A percentile compares a stretch with the other conserved stretches of the same genome.
Evolutionary conservation across 2,113 vertebrate species (phyloP).

Genomic region (Hypomesus transpacificus): DNA sequence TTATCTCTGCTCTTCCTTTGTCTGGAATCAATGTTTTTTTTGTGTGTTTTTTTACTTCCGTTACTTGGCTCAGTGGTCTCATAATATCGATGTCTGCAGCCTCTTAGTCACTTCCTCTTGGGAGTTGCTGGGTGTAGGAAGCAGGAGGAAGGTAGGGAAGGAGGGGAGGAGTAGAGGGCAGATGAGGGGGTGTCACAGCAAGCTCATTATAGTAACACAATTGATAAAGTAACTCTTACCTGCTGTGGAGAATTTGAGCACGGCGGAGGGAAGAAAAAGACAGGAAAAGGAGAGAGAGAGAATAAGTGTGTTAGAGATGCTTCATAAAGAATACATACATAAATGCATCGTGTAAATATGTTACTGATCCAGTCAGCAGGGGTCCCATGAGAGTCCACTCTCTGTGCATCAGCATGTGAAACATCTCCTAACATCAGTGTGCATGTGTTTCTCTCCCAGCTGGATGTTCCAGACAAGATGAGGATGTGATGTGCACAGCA

Average conservation of each 20-base stretch:
- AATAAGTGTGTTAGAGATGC: neutral
- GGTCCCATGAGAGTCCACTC: too few relatives aligned
- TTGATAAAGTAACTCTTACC: conserved; percentile 48
- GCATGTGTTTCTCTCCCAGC: too few relatives aligned
- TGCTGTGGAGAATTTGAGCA: conserved; percentile 38
- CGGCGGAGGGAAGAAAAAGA: neutral
- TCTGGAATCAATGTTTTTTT: conserved; percentile 44
- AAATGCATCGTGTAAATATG: neutral
- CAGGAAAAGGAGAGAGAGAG: conserved; percentile 39
- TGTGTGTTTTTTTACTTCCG: conserved; percentile 43
- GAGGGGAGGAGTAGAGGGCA: neutral
- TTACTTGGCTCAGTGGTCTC: conserved; percentile 55
- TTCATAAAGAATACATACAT: conserved; percentile 8
- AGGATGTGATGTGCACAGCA: too few relatives aligned
- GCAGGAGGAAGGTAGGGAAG: neutral
- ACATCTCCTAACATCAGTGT: too few relatives aligned
- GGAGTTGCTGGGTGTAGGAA: conserved; percentile 27
- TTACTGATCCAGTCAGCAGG: neutral
- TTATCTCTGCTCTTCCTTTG: conserved; percentile 6
- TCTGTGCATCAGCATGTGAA: too few relatives aligned
- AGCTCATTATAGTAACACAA: neutral
- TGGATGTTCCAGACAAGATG: too few relatives aligned
- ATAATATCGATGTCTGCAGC: conserved; percentile 50
- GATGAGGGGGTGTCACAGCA: neutral
- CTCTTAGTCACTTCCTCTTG: conserved; percentile 31